These are phyloP conservation scores for Macrosteles quadrilineatus DNA, from an alignment of 1,140 invertebrate species.

Conservation along the genomic window DNA sequence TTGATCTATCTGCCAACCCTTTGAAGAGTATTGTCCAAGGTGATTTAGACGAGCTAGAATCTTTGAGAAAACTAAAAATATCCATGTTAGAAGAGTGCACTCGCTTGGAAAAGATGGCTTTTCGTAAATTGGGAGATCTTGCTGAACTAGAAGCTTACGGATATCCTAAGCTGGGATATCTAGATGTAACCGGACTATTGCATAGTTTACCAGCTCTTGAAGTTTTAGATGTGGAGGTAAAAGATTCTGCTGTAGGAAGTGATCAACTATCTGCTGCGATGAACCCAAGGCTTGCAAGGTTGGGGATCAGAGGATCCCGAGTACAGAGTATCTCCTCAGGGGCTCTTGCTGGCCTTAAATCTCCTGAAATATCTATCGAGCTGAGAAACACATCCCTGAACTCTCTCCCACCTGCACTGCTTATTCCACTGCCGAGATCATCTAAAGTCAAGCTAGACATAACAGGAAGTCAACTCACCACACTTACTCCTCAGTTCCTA, in stretches of 20 bases:
- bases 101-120: constrained; percentile 81
- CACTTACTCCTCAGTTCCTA: constrained; percentile 73
- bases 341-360: constrained; percentile 77
- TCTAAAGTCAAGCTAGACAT: constrained; percentile 77
- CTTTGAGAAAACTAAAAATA: constrained; percentile 65
- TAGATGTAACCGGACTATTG: constrained; percentile 79
- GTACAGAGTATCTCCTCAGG: constrained; percentile 77
- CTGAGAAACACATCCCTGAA: constrained; percentile 78
- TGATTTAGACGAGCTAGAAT: constrained; percentile 69
- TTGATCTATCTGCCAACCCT: constrained; percentile 81
- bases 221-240: constrained; percentile 80
- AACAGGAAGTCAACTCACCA: constrained; percentile 72
- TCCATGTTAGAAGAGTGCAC: constrained; percentile 66
- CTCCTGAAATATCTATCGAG: constrained; percentile 65
- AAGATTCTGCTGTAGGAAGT: constrained; percentile 76
- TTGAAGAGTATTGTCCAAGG: constrained; percentile 69
- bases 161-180: constrained; percentile 75
- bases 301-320: constrained; percentile 73
- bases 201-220: constrained; percentile 68
- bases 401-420: constrained; percentile 71
- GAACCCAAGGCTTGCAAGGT: constrained; percentile 72
- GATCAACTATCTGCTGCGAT: constrained; percentile 77
- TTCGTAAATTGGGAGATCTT: constrained; percentile 69
- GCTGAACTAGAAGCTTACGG: constrained; percentile 67
- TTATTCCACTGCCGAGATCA: constrained; percentile 87